Conservation (phyloP, 30 jellyfish, hydroid and myxozoan species). For the Euphysa ruthae region DNA sequence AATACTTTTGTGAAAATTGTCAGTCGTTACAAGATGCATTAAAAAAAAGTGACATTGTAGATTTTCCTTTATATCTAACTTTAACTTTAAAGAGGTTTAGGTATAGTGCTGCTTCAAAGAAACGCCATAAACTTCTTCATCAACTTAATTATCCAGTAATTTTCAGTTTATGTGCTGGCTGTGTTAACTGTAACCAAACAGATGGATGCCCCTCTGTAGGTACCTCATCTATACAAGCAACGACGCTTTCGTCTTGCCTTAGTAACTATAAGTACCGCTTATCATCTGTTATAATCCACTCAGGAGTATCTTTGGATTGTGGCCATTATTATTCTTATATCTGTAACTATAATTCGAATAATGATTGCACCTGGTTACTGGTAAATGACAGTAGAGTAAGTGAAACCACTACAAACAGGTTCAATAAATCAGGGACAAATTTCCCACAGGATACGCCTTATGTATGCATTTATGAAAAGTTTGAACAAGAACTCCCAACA, state of each 20-base stretch:
- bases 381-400: conserved; percentile 58
- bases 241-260: neutral
- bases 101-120: conserved; percentile 39
- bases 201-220: neutral
- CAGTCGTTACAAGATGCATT: conserved; percentile 74
- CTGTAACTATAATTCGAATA: conserved; percentile 10
- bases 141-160: conserved; percentile 34
- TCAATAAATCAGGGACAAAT: conserved; percentile 24
- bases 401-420: conserved; percentile 9
- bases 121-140: conserved; percentile 50
- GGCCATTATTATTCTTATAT: conserved; percentile 74
- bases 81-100: conserved; percentile 74
- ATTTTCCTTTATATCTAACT: conserved; percentile 51
- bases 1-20: conserved; percentile 69
- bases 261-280: conserved; percentile 21
- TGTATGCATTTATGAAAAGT: conserved; percentile 62
- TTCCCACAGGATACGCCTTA: conserved; percentile 86
- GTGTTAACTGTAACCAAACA: neutral
- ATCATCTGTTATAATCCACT: conserved; percentile 61
- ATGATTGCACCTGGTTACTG: conserved; percentile 44
- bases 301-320: conserved; percentile 78
- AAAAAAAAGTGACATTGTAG: conserved; percentile 24
- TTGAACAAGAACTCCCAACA: neutral
- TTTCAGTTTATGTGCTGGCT: conserved; percentile 10
- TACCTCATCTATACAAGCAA: neutral